A percentile compares a stretch with the other conserved stretches of the same genome.
Conservation (phyloP, 23 tunicate species). For the Oikopleura dioica region DNA sequence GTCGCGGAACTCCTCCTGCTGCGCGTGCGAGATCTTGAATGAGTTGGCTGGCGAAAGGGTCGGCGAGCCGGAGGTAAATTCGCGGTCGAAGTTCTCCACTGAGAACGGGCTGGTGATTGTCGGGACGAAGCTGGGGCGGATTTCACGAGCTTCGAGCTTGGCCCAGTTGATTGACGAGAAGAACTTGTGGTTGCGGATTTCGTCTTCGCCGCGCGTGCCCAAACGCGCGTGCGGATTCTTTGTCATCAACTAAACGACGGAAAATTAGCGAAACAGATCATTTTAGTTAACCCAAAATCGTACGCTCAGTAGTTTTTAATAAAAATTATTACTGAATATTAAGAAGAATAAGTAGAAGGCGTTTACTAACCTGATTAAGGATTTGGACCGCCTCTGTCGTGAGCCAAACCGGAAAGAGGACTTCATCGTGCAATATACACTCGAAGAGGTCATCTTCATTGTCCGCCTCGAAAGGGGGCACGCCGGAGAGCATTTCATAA, state of each 20-base stretch:
- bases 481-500: constrained; percentile 95
- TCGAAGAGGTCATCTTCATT: constrained; percentile 92
- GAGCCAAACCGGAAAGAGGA: constrained; percentile 87
- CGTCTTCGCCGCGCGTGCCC: constrained; percentile 36
- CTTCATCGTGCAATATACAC: constrained; percentile 68
- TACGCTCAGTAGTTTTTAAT: too few relatives aligned
- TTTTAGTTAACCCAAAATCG: too few relatives aligned
- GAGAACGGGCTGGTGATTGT: constrained; percentile 29
- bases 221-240: constrained; percentile 68
- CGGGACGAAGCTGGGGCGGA: constrained; percentile 56
- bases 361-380: constrained; percentile 48
- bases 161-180: constrained; percentile 44
- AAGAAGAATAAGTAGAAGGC: background rate
- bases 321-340: background rate
- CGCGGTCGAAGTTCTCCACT: constrained; percentile 76
- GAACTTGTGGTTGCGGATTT: constrained; percentile 51
- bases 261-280: too few relatives aligned
- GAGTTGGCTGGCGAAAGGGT: constrained; percentile 37
- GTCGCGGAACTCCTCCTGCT: constrained; percentile 52
- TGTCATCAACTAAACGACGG: constrained; percentile 74
- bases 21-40: constrained; percentile 32
- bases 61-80: constrained; percentile 51
- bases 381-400: constrained; percentile 53
- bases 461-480: constrained; percentile 99
- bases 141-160: constrained; percentile 33